Conservation (phyloP, 2,113 vertebrate species). For the Cygnus atratus region DNA sequence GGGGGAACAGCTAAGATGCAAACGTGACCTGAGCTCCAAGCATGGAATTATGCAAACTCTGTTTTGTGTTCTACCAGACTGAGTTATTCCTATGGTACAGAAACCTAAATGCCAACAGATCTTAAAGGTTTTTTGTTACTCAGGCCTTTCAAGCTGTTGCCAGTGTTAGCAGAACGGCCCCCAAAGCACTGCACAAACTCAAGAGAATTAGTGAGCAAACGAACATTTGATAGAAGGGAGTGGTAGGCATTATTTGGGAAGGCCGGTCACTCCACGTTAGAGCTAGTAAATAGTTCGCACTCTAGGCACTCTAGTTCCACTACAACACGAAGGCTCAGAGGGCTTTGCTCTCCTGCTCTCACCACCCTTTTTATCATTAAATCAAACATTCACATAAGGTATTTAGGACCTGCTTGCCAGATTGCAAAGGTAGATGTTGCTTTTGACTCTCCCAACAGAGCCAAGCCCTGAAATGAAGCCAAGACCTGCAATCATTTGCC, state of each 20-base stretch:
- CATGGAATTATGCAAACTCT: neutral
- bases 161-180: neutral
- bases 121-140: neutral
- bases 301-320: neutral
- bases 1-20: neutral
- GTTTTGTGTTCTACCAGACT: neutral
- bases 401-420: slow-evolving; percentile 57
- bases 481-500: slow-evolving; percentile 58
- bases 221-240: neutral
- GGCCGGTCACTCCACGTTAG: neutral
- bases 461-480: slow-evolving; percentile 60
- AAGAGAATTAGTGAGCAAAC: neutral
- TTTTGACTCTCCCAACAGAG: slow-evolving; percentile 59
- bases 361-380: neutral
- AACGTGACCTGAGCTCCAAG: neutral
- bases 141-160: neutral
- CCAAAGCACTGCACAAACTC: neutral
- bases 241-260: neutral
- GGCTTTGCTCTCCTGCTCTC: neutral
- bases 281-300: neutral
- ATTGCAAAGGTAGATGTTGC: slow-evolving; percentile 68
- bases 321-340: neutral
- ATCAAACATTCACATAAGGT: neutral
- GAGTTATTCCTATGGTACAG: neutral
- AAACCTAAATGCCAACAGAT: neutral